Conservation (phyloP, 2,113 vertebrate species). For the Serilophus lunatus region DNA sequence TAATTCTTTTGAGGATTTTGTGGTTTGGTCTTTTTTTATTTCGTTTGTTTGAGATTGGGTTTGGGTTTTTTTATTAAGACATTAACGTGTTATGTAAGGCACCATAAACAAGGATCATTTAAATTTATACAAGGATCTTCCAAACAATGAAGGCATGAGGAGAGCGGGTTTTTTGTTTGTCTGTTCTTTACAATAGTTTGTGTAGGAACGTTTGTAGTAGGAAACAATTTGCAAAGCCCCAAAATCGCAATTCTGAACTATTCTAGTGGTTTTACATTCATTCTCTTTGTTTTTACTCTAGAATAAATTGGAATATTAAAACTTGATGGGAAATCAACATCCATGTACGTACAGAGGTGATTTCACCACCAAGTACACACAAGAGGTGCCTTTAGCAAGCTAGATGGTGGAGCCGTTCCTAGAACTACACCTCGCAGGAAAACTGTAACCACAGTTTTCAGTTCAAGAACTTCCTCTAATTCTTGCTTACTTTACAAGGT, state of each 20-base stretch:
- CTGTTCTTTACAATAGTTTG: not conserved
- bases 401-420: not conserved
- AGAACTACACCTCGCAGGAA: not conserved
- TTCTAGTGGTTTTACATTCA: not conserved
- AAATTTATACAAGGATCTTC: not conserved
- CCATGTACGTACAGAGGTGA: not conserved
- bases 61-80: not conserved
- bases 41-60: not conserved
- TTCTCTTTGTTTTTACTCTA: not conserved
- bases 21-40: not conserved
- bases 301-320: constrained; percentile 2
- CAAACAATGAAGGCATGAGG: not conserved
- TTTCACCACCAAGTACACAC: not conserved
- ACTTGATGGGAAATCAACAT: not conserved
- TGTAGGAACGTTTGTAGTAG: not conserved
- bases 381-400: not conserved
- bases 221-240: not conserved
- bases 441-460: not conserved
- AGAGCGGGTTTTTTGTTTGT: not conserved
- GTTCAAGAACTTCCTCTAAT: not conserved
- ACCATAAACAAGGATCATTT: not conserved
- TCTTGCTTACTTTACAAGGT: not conserved
- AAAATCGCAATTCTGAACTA: not conserved
- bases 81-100: not conserved
- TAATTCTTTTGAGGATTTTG: not conserved